phyloP scores from a whole-genome alignment of 2,113 vertebrate species.

The Syngnathus typhle region DNA sequence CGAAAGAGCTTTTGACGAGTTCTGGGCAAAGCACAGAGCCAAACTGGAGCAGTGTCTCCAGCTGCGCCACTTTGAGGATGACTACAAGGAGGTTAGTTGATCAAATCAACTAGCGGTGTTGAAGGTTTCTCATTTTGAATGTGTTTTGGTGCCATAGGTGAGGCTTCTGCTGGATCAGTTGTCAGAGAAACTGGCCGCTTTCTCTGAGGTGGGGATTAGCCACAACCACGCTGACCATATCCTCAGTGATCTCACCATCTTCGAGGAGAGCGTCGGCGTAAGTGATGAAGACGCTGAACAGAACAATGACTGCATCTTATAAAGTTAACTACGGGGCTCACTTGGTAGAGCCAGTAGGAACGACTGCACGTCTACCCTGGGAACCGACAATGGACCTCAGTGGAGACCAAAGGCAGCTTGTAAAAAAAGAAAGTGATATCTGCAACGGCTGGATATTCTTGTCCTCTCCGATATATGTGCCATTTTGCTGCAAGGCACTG shows the following conservation, averaged over 20 bases:
- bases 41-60: conserved; percentile 90
- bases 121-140: neutral
- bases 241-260: conserved; percentile 77
- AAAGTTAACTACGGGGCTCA: too few relatives aligned
- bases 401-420: too few relatives aligned
- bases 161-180: conserved; percentile 76
- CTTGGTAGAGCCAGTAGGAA: too few relatives aligned
- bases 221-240: conserved; percentile 83
- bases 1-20: conserved; percentile 89
- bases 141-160: conserved; percentile 69
- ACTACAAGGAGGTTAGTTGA: conserved; percentile 84
- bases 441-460: too few relatives aligned
- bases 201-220: conserved; percentile 87
- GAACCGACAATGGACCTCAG: too few relatives aligned
- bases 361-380: too few relatives aligned
- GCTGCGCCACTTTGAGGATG: conserved; percentile 89
- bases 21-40: conserved; percentile 90
- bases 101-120: neutral
- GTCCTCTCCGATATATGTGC: too few relatives aligned
- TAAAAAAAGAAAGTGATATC: too few relatives aligned
- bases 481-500: too few relatives aligned
- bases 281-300: conserved; percentile 43
- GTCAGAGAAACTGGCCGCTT: conserved; percentile 76
- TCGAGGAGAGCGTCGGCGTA: conserved; percentile 82
- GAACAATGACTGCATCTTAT: neutral